These are phyloP conservation scores for Furcula furcula DNA, from an alignment of 2,888 invertebrate genomes.

Conservation along the genomic window DNA sequence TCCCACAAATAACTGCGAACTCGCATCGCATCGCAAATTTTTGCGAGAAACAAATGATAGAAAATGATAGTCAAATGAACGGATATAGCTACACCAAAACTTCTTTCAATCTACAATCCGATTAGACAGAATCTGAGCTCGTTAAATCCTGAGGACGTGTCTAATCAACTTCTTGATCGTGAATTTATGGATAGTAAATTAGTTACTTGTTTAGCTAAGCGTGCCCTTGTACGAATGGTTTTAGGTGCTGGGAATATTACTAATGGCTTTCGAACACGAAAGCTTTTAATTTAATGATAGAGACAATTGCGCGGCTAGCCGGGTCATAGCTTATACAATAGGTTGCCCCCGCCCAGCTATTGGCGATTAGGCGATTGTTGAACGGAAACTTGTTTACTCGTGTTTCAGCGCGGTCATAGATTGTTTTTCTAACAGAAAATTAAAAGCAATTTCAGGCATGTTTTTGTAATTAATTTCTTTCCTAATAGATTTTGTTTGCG, in stretches of 20 bases:
- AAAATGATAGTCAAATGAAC: too few relatives aligned
- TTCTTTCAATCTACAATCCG: constrained; percentile 26
- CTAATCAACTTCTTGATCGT: constrained; percentile 61
- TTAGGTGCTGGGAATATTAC: constrained; percentile 58
- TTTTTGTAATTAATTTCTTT: too few relatives aligned
- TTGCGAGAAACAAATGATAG: too few relatives aligned
- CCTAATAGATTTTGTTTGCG: too few relatives aligned
- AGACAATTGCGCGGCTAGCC: constrained; percentile 41
- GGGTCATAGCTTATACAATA: constrained; percentile 22
- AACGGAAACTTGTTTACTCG: constrained; percentile 21
- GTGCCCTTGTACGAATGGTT: constrained; percentile 47
- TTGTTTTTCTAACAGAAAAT: constrained; percentile 9
- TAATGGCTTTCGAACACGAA: constrained; percentile 64
- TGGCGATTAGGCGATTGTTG: constrained; percentile 43
- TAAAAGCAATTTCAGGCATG: background rate
- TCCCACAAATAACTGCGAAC: too few relatives aligned
- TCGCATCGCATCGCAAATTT: too few relatives aligned
- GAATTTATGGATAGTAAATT: constrained; percentile 65
- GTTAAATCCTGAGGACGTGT: constrained; percentile 54
- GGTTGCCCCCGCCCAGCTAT: constrained; percentile 20
- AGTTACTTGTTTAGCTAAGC: constrained; percentile 53
- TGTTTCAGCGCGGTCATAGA: constrained; percentile 13
- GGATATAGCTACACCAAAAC: constrained; percentile 5
- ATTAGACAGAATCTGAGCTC: constrained; percentile 40
- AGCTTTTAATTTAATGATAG: constrained; percentile 66